Evolutionary conservation across 1,140 invertebrate species (phyloP), one percentile per base, ranked within the genome.

Genomic region (Leptinotarsa defecta): DNA sequence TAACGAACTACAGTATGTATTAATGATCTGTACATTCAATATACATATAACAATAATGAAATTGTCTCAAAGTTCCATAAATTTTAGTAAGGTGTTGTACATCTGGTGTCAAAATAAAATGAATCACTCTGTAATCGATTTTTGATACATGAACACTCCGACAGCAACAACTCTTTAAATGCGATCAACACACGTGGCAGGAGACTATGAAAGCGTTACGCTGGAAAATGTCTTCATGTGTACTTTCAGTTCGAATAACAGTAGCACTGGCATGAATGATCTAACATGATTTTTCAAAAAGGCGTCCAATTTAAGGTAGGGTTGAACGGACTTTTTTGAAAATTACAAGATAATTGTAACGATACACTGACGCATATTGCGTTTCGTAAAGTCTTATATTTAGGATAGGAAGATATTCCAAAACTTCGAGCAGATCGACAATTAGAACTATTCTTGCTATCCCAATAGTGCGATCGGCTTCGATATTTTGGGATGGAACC

Each of bases 171-270:
- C 80, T 70, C 77, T 76, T 74, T 83, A 82, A 83, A 83, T 83
- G 81, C 82, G 80, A 81, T 83, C 76, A 80, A 80, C 80, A 83
- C 80, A 83, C 81, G 77, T 79, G 79, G 81, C 81, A 79, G 82
- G 80, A 82, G 77, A 63, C 75, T 78, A 79, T 77, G 78, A 71
- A 76, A 79, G 78, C 75, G 75, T 76, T 64, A 75, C 74, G 48
- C 49, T 71, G 48, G 27, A 76, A 43, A 68, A 68, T n/a, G 67
- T 67, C 34, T 48, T 68, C n/a, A 68, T 43, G 43, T 27, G 24
- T 34, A 68, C n/a, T 48, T 43, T 68, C 15, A 24, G 67, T 67
- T 22, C 27, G 27, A 8, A 63, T 34, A 34, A 43, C 13, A 70
- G 68, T 15, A 70, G 48, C 34, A 70, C 68, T 49, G 34, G 5